Conservation (phyloP, 2,888 invertebrate species). For the Herminia tarsipennalis region DNA sequence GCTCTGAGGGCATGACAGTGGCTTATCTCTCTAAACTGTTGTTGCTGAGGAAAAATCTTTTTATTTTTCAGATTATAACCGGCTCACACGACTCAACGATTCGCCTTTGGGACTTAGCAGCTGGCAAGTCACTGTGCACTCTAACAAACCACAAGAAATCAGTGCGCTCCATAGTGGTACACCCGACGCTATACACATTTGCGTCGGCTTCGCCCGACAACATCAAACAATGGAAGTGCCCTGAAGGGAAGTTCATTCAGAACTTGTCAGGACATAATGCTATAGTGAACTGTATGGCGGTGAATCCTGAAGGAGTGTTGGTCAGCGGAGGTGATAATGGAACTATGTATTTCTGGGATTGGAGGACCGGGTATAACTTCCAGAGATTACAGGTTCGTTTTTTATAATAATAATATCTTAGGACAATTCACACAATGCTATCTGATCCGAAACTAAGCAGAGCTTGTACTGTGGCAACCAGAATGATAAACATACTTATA, state of each 20-base stretch:
- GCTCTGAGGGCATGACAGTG: too few species aligned
- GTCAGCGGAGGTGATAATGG: constrained; percentile 99
- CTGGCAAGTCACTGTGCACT: constrained; percentile 97
- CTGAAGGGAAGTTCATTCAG: constrained; percentile 99
- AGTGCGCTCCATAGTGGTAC: constrained; percentile 91
- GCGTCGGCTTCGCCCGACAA: constrained; percentile 99
- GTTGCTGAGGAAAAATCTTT: constrained; percentile 48
- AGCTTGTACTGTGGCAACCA: too few species aligned
- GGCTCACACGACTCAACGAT: constrained; percentile 99
- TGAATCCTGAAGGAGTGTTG: constrained; percentile 97
- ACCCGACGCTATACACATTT: constrained; percentile 95
- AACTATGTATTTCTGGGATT: constrained; percentile 99
- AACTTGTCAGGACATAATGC: constrained; percentile 98
- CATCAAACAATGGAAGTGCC: constrained; percentile 99
- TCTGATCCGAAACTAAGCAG: too few species aligned
- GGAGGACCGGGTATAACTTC: constrained; percentile 99
- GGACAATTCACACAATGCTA: too few species aligned
- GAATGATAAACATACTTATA: too few species aligned
- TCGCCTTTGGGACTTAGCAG: constrained; percentile 98
- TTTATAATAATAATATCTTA: neutral
- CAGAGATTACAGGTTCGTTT: constrained; percentile 91
- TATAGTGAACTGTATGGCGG: constrained; percentile 98
- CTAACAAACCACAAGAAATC: constrained; percentile 99
- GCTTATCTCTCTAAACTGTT: too few species aligned
- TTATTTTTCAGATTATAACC: constrained; percentile 90